Conservation (phyloP, 2,888 invertebrate species). For the Ectropis crepuscularia region DNA sequence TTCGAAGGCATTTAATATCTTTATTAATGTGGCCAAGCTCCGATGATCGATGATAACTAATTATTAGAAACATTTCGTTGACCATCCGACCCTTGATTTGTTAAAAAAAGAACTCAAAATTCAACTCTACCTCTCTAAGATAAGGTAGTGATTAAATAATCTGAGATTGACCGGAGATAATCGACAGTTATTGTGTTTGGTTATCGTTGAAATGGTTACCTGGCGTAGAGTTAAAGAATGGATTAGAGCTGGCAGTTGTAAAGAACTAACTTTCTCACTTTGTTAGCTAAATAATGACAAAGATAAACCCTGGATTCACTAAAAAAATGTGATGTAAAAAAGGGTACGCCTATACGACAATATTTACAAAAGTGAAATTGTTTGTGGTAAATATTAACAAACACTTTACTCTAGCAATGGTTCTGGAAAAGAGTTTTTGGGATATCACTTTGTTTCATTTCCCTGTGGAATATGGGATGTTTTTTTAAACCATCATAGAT, state of each 20-base stretch:
- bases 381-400: too few species aligned
- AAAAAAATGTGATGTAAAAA: too few species aligned
- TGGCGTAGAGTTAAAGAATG: conserved; percentile 51
- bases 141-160: conserved; percentile 31
- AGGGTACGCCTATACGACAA: too few species aligned
- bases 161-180: conserved; percentile 67
- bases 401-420: too few species aligned
- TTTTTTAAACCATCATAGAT: too few species aligned
- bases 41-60: conserved; percentile 82
- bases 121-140: conserved; percentile 24
- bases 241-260: conserved; percentile 48
- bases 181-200: conserved; percentile 80
- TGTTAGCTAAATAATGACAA: conserved; percentile 42
- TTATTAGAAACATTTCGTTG: conserved; percentile 80
- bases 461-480: too few species aligned
- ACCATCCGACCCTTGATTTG: conserved; percentile 63
- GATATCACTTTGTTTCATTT: too few species aligned
- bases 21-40: conserved; percentile 77
- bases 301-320: background rate
- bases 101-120: conserved; percentile 32
- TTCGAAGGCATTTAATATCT: conserved; percentile 77
- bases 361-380: too few species aligned
- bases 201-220: conserved; percentile 63
- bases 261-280: conserved; percentile 34
- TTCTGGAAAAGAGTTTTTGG: too few species aligned